Evolutionary conservation across 2,113 vertebrate species (phyloP).

Genomic region (Balaenoptera acutorostrata): DNA sequence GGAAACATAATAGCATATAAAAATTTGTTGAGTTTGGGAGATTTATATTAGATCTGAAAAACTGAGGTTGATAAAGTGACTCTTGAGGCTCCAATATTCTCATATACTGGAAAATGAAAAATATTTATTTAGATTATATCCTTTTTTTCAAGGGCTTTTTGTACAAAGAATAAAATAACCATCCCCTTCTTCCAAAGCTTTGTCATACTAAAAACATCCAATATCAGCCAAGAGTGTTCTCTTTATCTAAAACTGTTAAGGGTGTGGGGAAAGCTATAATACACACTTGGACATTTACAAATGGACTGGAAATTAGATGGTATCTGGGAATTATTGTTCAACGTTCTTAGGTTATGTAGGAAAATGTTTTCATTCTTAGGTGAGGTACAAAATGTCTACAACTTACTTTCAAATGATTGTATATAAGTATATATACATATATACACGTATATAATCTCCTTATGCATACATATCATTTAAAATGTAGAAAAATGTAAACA

Average conservation of each 20-base stretch:
- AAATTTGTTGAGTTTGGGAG: not conserved
- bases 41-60: not conserved
- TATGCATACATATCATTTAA: not conserved
- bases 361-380: not conserved
- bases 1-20: not conserved
- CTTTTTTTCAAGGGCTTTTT: not conserved
- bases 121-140: not conserved
- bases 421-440: not conserved
- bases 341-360: not conserved
- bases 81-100: not conserved
- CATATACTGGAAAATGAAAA: not conserved
- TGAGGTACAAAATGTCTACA: not conserved
- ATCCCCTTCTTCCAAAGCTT: not conserved
- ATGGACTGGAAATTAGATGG: not conserved
- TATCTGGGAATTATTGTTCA: not conserved
- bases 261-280: not conserved
- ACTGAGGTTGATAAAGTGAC: not conserved
- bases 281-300: not conserved
- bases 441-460: not conserved
- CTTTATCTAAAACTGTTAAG: not conserved
- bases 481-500: not conserved
- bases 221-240: not conserved
- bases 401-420: not conserved
- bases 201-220: not conserved
- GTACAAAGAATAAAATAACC: not conserved